Evolutionary conservation across 2,888 invertebrate species (phyloP).

Genomic region (Pedicia rivosa): DNA sequence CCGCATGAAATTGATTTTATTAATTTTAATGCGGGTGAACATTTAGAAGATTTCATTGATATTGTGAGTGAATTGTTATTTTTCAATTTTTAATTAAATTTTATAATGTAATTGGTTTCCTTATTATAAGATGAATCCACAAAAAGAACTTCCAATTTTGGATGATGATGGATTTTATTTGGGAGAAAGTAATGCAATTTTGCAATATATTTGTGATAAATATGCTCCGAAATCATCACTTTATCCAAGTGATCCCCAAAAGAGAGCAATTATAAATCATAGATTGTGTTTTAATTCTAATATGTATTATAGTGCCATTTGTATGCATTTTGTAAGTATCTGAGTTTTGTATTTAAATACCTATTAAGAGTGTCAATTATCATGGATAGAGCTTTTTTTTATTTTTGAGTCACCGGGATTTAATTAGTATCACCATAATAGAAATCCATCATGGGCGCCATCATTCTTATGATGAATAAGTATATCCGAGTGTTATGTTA

Average conservation of each 20-base stretch:
- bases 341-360: constrained; percentile 1
- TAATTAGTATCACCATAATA: too few relatives aligned
- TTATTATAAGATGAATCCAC: constrained; percentile 42
- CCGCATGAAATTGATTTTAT: constrained; percentile 44
- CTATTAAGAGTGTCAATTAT: too few relatives aligned
- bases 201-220: constrained; percentile 47
- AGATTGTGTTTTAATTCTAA: constrained; percentile 55
- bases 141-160: constrained; percentile 51
- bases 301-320: constrained; percentile 47
- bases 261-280: constrained; percentile 53
- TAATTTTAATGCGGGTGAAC: constrained; percentile 46
- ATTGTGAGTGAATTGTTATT: constrained; percentile 28
- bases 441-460: too few relatives aligned
- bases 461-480: too few relatives aligned
- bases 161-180: constrained; percentile 56
- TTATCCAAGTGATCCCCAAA: constrained; percentile 48
- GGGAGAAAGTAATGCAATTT: constrained; percentile 45
- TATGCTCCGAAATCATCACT: constrained; percentile 42
- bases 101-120: neutral
- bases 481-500: too few relatives aligned
- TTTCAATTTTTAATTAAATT: neutral
- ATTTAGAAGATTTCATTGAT: constrained; percentile 46
- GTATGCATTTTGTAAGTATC: constrained; percentile 47
- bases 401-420: too few relatives aligned
- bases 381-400: too few relatives aligned